Evolutionary conservation across 2,113 vertebrate species (phyloP).

Genomic region (Platichthys flesus): DNA sequence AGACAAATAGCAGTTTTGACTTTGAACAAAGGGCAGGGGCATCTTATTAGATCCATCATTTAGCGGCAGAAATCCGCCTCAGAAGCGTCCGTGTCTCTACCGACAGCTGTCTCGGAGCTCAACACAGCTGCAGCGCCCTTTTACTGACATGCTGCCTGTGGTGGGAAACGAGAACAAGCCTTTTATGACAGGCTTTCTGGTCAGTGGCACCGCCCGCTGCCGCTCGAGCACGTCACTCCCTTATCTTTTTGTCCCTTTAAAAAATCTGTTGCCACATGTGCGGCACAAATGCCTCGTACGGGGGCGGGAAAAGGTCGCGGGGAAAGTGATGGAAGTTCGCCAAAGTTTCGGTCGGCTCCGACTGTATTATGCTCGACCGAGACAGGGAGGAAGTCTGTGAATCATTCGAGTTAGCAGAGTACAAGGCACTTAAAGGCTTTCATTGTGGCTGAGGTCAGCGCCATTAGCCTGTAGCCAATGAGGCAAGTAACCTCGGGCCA

Average conservation of each 20-base stretch:
- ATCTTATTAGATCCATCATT: background rate
- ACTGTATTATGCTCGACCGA: constrained; percentile 28
- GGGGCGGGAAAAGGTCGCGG: background rate
- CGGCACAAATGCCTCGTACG: background rate
- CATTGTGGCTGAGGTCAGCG: constrained; percentile 50
- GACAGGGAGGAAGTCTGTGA: constrained; percentile 40
- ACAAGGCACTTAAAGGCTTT: constrained; percentile 54
- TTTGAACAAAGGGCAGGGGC: background rate
- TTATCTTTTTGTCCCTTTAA: constrained; percentile 7
- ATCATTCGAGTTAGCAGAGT: constrained; percentile 39
- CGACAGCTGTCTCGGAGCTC: constrained; percentile 31
- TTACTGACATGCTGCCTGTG: constrained; percentile 35
- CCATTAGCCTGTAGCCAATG: constrained; percentile 61
- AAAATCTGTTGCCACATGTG: constrained; percentile 9
- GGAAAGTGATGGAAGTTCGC: constrained; percentile 11
- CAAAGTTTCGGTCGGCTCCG: background rate
- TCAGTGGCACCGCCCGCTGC: constrained; percentile 9
- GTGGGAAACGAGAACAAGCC: constrained; percentile 14
- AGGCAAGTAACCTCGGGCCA: constrained; percentile 48
- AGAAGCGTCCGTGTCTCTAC: background rate
- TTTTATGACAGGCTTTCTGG: constrained; percentile 31
- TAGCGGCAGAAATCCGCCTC: too few relatives aligned
- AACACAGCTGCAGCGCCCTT: constrained; percentile 27
- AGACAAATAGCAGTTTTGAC: constrained; percentile 23
- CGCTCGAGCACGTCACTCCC: background rate